Conservation (phyloP, 2,888 invertebrate genomes). For the Dryocosmus kuriphilus region DNA sequence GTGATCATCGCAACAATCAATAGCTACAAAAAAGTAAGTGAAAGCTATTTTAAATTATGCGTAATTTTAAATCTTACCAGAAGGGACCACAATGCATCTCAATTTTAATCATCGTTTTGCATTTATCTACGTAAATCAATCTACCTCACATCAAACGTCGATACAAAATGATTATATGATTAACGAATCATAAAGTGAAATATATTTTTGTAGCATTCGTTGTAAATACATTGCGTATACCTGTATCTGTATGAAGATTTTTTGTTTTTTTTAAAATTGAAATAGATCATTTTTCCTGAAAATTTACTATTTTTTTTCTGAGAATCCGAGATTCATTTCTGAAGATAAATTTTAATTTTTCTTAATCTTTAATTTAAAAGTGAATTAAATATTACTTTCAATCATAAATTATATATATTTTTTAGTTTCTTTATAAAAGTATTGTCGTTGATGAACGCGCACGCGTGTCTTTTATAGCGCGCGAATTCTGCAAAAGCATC, state of each 20-base stretch:
- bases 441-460: slow-evolving; percentile 53
- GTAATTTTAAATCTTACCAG: not conserved
- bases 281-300: slow-evolving; percentile 2
- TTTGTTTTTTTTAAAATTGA: not conserved
- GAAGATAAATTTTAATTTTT: not conserved
- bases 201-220: slow-evolving; percentile 63
- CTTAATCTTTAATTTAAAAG: too few relatives aligned
- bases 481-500: slow-evolving; percentile 60
- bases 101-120: slow-evolving; percentile 48
- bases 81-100: not conserved
- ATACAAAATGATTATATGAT: slow-evolving; percentile 47
- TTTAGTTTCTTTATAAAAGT: not conserved
- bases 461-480: slow-evolving; percentile 59
- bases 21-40: slow-evolving; percentile 5
- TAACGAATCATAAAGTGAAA: slow-evolving; percentile 50
- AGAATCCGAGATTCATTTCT: too few relatives aligned
- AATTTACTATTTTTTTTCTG: not conserved
- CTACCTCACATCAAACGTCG: slow-evolving; percentile 27
- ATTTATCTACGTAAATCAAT: slow-evolving; percentile 41
- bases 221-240: slow-evolving; percentile 54
- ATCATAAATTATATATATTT: not conserved
- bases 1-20: slow-evolving; percentile 26
- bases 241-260: slow-evolving; percentile 4
- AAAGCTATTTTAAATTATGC: not conserved
- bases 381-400: too few relatives aligned